Base-by-base conservation (phyloP, 2,113 vertebrate genomes). In the Ictalurus punctatus region DNA sequence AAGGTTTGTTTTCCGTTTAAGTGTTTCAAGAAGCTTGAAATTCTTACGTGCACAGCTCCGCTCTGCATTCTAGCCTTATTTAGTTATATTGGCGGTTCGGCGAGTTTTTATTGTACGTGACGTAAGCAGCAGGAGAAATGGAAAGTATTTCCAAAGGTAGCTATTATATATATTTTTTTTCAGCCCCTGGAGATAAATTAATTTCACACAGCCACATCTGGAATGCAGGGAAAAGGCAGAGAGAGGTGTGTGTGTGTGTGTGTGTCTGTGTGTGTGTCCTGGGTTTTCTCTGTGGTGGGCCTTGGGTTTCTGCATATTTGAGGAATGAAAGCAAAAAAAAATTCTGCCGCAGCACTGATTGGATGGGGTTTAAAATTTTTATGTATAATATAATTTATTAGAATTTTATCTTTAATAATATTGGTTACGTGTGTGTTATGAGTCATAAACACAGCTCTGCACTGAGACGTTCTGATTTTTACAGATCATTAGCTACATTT, bases 201-300 rank as follows among this genome's bases (percentile, higher is more conserved):
- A 91, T 89, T 91, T 92, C 19, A 17, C 54, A 34, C 44, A n/a
- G 61, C 54, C 65, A 81, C 81, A 88, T 89, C 80, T 91, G 91
- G 89, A 84, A 90, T 83, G 86, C 61, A 65, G 74, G 37, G 73
- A 78, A 56, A 52, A 61, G 59, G 17, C 80, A 13, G 63, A 79
- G 76, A 69, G 86, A 16, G 59, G 83, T 69, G 83, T 69, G 58
- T 69, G 61, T 86, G 54, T 63, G 82, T 85, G 65, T 71, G 63
- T 69, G 63, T 85, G 61, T 86, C 30, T 61, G 82, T 85, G 84
- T 85, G 84, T 85, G 84, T 85, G 4, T 76, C 37, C 37, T 44
- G 25, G 17, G 58, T 13, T 59, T 73, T 48, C 85, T 83, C 19
- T 87, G 86, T 4, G 37, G 82, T 65, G 34, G 54, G 71, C 74